Percentiles rank a stretch among this genome's conserved stretches.
Conservation (phyloP, 2,113 vertebrate species). For the Thalassoma bifasciatum region DNA sequence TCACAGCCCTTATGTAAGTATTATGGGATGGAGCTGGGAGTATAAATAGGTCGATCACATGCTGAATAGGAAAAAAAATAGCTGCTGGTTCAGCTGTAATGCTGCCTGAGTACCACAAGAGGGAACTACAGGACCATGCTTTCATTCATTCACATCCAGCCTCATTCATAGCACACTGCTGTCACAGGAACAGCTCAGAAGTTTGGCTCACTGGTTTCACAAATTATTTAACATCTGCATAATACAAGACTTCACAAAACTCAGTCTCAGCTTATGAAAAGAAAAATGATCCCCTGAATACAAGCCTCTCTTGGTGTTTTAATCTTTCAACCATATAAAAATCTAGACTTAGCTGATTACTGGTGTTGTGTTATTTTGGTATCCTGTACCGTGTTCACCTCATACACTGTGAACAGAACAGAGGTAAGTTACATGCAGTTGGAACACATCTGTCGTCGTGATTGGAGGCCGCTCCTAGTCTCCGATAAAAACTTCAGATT, state of each 20-base stretch:
- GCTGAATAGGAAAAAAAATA: neutral
- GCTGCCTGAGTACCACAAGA: conserved; percentile 59
- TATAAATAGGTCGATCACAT: neutral
- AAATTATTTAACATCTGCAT: too few species aligned
- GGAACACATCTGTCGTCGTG: conserved; percentile 26
- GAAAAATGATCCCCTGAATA: too few species aligned
- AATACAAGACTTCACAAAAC: too few species aligned
- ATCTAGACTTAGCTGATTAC: too few species aligned
- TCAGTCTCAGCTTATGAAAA: too few species aligned
- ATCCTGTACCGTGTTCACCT: neutral
- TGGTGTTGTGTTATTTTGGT: too few species aligned
- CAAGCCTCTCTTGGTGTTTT: too few species aligned
- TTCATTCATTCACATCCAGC: neutral
- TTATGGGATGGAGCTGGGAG: neutral
- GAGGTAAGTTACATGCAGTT: conserved; percentile 48
- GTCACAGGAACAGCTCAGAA: too few species aligned
- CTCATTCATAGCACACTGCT: too few species aligned
- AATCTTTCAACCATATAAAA: too few species aligned
- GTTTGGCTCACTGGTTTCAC: neutral
- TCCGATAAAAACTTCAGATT: too few species aligned
- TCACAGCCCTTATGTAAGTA: neutral
- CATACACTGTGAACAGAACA: neutral
- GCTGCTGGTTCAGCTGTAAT: conserved; percentile 23
- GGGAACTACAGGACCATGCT: too few species aligned
- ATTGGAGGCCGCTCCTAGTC: neutral